These are phyloP conservation scores for Mellilla xanthometata DNA, from an alignment of 2,888 invertebrate genomes.

Conservation along the genomic window DNA sequence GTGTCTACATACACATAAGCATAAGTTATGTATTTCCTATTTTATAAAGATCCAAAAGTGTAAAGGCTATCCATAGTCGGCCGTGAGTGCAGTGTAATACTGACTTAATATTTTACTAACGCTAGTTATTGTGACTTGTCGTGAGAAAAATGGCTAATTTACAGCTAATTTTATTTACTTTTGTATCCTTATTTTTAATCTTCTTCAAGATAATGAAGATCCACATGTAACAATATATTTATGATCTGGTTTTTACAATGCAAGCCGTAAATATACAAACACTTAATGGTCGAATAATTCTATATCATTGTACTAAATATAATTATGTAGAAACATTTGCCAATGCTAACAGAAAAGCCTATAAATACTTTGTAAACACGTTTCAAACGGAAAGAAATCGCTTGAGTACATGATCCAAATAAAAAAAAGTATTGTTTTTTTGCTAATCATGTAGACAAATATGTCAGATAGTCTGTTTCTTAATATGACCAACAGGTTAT, in stretches of 20 bases:
- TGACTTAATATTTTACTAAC: conserved; percentile 35
- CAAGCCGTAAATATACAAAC: background rate
- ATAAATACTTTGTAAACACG: too few relatives aligned
- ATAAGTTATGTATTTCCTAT: conserved; percentile 4
- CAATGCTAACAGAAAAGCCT: too few relatives aligned
- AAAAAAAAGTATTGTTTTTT: too few relatives aligned
- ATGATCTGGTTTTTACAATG: background rate
- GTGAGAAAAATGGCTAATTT: conserved; percentile 49
- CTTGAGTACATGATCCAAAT: too few relatives aligned
- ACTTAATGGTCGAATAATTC: background rate
- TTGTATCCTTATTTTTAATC: background rate
- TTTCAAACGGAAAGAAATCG: too few relatives aligned
- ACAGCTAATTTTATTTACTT: conserved; percentile 43
- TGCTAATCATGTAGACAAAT: background rate
- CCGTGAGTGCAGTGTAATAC: conserved; percentile 49
- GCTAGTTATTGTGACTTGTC: conserved; percentile 48
- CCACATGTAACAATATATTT: background rate
- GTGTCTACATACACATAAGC: conserved; percentile 9
- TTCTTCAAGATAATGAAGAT: background rate
- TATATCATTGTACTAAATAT: too few relatives aligned
- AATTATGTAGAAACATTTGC: too few relatives aligned
- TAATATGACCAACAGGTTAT: too few relatives aligned
- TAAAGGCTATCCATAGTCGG: conserved; percentile 21
- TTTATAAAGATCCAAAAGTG: conserved; percentile 25
- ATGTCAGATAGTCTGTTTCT: too few relatives aligned